A percentile compares a stretch with the other conserved stretches of the same genome.
Conservation (phyloP, 2,888 invertebrate genomes). For the Cheilosia urbana region DNA sequence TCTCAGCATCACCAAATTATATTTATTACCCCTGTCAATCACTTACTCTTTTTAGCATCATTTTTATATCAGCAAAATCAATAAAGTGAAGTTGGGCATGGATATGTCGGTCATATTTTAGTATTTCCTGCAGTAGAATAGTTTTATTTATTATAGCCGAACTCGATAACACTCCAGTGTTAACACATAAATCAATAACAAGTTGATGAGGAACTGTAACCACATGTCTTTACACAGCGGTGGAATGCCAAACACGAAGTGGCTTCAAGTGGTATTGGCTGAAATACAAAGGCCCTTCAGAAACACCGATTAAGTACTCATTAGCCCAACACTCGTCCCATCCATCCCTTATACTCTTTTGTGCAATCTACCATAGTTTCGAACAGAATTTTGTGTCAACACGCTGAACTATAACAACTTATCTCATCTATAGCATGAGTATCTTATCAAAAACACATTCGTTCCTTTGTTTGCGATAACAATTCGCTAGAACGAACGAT, state of each 20-base stretch:
- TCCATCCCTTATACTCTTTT: neutral
- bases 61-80: too few species aligned
- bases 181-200: neutral
- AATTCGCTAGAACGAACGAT: slow-evolving; percentile 9
- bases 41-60: too few species aligned
- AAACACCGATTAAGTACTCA: neutral
- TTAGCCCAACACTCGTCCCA: neutral
- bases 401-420: neutral
- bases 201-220: neutral
- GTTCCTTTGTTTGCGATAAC: slow-evolving; percentile 45
- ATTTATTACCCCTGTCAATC: too few species aligned
- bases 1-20: too few species aligned
- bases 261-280: neutral
- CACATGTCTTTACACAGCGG: neutral
- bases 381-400: slow-evolving; percentile 6
- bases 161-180: neutral
- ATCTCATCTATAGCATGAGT: neutral
- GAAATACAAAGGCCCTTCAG: neutral
- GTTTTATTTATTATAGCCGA: neutral
- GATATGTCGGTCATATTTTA: too few species aligned
- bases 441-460: slow-evolving; percentile 32
- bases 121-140: too few species aligned
- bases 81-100: too few species aligned
- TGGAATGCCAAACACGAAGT: too few species aligned
- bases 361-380: neutral